phyloP scores from a whole-genome alignment of 1,140 invertebrate genomes.

The Aphelenchoides fujianensis region DNA sequence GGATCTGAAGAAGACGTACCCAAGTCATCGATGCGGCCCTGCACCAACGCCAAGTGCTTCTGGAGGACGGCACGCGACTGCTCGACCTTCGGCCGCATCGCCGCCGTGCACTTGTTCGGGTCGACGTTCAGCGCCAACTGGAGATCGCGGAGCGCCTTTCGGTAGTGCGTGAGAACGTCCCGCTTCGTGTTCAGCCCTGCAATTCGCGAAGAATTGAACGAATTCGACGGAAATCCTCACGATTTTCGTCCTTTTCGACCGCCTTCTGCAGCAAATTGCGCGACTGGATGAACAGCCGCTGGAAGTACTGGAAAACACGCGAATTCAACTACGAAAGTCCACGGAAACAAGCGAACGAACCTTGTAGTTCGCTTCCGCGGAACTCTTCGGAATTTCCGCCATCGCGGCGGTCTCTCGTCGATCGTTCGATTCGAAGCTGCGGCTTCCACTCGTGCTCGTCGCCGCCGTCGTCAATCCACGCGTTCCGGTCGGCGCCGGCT shows the following conservation, averaged over 20 bases:
- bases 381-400: neutral
- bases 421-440: neutral
- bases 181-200: slow-evolving; percentile 12
- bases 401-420: neutral
- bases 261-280: neutral
- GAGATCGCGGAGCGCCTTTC: neutral
- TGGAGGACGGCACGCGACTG: neutral
- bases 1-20: neutral
- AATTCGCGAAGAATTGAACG: neutral
- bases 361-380: neutral
- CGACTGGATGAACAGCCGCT: neutral
- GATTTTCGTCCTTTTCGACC: slow-evolving; percentile 5
- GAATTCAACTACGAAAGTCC: too few species aligned
- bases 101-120: neutral
- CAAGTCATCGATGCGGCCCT: slow-evolving; percentile 6
- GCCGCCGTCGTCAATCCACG: neutral
- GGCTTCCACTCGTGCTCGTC: neutral
- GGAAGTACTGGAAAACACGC: neutral
- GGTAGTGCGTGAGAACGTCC: slow-evolving; percentile 3
- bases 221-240: neutral
- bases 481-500: neutral
- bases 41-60: neutral
- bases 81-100: neutral
- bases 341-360: too few species aligned
- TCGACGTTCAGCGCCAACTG: neutral